Conservation (phyloP, 23 tunicate species). For the Oikopleura vanhoeffeni region DNA sequence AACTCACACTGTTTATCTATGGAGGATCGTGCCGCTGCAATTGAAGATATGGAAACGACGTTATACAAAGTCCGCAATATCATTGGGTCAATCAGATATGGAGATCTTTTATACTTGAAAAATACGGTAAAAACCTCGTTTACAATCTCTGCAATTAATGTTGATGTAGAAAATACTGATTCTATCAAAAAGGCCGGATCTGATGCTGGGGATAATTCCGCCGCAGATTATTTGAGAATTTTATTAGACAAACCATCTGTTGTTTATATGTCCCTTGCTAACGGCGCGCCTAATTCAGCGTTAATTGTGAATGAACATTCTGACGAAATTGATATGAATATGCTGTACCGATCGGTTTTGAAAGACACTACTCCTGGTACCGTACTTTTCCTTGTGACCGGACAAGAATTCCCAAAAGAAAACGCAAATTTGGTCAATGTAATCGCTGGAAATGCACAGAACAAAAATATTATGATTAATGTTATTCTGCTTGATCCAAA, state of each 20-base stretch:
- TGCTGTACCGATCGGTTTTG: background rate
- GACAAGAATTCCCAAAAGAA: background rate
- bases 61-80: conserved; percentile 7
- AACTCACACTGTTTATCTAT: background rate
- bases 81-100: background rate
- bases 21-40: conserved; percentile 9
- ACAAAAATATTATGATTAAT: background rate
- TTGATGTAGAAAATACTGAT: background rate
- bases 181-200: background rate
- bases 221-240: conserved; percentile 1
- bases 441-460: conserved; percentile 14
- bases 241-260: background rate
- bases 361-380: conserved; percentile 13
- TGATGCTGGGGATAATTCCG: background rate
- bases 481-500: conserved; percentile 4
- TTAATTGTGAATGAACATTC: background rate
- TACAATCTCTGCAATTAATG: background rate
- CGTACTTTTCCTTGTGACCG: background rate
- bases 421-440: background rate
- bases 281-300: conserved; percentile 6
- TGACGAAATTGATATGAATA: background rate
- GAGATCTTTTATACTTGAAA: background rate
- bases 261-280: conserved; percentile 8
- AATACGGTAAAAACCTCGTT: background rate
- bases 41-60: conserved; percentile 15